Base-by-base conservation (phyloP, 2,113 vertebrate genomes). In the Pogonocichla stellata region DNA sequence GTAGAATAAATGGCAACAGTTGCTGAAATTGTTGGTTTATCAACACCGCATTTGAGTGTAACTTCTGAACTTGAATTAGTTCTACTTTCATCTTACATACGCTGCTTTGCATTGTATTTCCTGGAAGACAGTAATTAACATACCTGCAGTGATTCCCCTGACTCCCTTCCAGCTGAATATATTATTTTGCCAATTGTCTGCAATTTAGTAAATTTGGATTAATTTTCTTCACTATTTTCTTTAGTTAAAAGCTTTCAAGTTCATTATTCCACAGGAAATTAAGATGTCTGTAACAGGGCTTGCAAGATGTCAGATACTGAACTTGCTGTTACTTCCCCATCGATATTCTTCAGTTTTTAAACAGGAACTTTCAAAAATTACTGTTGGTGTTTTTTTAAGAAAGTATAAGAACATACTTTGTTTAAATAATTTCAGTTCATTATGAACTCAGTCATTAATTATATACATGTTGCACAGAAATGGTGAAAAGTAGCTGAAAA, bases 91-190 rank as follows among this genome's bases (percentile, higher is more conserved):
- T 45, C 53, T 83, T 67, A 16, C 18, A 24, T 29, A 18, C 14
- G 38, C 26, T 19, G 5, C 67, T 73, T 51, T 61, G 26, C 57
- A 43, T 20, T 82, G 14, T 57, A 34, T 57, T 79, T 82, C 31
- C 40, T 92, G 69, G 64, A 71, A 75, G 14, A 64, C 31, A 64
- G 28, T 61, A 42, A 17, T 61, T 75, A 57, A 74, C 20, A 17
- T 2, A 2, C 22, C 56, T 71, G 10, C 42, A 10, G 9, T 24
- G 19, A 45, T 51, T 40, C 6, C 14, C 26, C 5, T 0, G 1
- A 12, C 5, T 19, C 14, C 12, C n/a, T 75, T 73, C 19, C 26
- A 66, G 15, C 22, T 88, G 42, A 75, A 51, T 4, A 60, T 24
- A 81, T 56, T 53, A 53, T 62, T 80, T 67, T 89, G 25, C 19